Base-by-base conservation (phyloP, 2,797 vertebrate genomes). In the Nasua narica region DNA sequence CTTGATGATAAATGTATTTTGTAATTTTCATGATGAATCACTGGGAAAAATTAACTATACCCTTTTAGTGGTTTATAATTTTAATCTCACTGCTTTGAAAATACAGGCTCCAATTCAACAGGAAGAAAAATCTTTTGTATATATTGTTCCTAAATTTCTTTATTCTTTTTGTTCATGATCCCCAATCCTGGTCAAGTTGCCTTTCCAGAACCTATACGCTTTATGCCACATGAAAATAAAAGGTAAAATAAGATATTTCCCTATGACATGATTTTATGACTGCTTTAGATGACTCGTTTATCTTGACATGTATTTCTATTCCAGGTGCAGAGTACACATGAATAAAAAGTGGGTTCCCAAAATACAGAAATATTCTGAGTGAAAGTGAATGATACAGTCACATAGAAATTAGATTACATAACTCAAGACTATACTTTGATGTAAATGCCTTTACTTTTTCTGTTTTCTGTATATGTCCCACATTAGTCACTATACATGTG, bases 21-120 rank as follows among this genome's bases (percentile, higher is more conserved):
- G 91, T 46, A 92, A 96, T 94, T 97, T 97, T 62, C 95, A 85
- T 88, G 91, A 97, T 97, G 91, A 97, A 97, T 81, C 87, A 79
- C n/a, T 95, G 91, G 82, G 29, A 50, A 5, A 95, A 97, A 97
- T 87, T 90, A 95, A 84, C 65, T 67, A 25, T 35, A 65, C 29
- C 58, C 89, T 95, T 94, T 52, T 3, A 58, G 67, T 32, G 35
- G 32, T 97, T 98, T 96, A 76, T 96, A 93, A 93, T 84, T 91
- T 90, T 40, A 0, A 5, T 16, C 58, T 93, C 56, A 94, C 29
- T 50, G 54, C 9, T 72, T 10, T 27, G 81, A 62, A 95, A 48
- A 40, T 62, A 25, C 0, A 2, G 87, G 48, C 21, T 37, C 18
- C 23, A 60, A 74, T 87, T 88, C n/a, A 81, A 2, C 35, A 96